Conservation (phyloP, 2,797 vertebrate species). For the Acipenser oxyrinchus region DNA sequence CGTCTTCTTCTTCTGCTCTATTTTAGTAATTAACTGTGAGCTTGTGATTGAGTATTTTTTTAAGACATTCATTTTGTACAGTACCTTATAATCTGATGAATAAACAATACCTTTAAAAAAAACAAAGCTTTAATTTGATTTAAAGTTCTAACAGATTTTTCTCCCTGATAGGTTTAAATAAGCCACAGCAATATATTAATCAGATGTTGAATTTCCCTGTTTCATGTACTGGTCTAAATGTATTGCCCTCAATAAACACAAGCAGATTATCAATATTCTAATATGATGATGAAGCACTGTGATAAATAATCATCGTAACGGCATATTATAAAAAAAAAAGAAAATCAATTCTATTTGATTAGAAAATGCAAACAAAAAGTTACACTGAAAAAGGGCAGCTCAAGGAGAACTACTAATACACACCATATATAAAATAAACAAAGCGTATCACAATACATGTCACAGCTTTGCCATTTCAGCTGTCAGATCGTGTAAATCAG, state of each 20-base stretch:
- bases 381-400: too few species aligned
- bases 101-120: constrained; percentile 18
- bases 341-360: too few species aligned
- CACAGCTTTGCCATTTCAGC: constrained; percentile 1
- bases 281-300: constrained; percentile 21
- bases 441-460: background rate
- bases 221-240: constrained; percentile 11
- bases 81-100: constrained; percentile 3
- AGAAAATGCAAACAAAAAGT: too few species aligned
- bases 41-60: background rate
- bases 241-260: constrained; percentile 13
- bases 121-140: constrained; percentile 22
- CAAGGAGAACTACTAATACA: constrained; percentile 9
- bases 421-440: constrained; percentile 10
- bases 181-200: constrained; percentile 14
- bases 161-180: constrained; percentile 10
- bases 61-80: background rate
- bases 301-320: constrained; percentile 9
- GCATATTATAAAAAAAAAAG: too few species aligned
- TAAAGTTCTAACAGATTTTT: constrained; percentile 17
- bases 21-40: background rate
- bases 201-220: constrained; percentile 11
- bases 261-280: constrained; percentile 24
- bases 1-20: too few species aligned
- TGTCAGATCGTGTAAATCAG: constrained; percentile 18